Percentiles rank a stretch among this genome's conserved stretches.
Conservation (phyloP, 2,888 invertebrate genomes). For the Tetramorium bicarinatum region DNA sequence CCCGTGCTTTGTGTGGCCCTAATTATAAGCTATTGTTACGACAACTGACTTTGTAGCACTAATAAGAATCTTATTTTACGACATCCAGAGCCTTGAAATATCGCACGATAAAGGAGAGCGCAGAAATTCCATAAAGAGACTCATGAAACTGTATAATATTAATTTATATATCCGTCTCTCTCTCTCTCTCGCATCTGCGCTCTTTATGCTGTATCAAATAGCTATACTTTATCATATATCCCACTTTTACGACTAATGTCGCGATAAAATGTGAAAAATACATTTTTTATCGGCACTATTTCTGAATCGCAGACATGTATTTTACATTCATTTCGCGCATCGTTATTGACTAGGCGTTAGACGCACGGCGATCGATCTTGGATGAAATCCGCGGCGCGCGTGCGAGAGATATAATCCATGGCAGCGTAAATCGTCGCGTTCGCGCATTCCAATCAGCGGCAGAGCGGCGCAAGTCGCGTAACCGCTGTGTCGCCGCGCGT, state of each 20-base stretch:
- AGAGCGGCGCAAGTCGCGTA: slow-evolving; percentile 31
- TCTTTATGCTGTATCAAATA: background rate
- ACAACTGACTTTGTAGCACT: slow-evolving; percentile 4
- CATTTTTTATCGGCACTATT: background rate
- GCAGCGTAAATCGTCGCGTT: slow-evolving; percentile 46
- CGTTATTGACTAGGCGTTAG: slow-evolving; percentile 41
- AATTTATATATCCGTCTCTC: background rate
- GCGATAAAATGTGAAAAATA: background rate
- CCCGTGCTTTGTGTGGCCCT: slow-evolving; percentile 13
- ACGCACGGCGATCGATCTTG: slow-evolving; percentile 29
- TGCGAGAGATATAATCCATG: slow-evolving; percentile 27
- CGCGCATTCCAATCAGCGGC: slow-evolving; percentile 53
- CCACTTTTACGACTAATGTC: background rate
- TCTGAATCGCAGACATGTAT: background rate
- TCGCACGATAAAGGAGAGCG: background rate
- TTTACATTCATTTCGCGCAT: slow-evolving; percentile 22
- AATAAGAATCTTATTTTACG: slow-evolving; percentile 5
- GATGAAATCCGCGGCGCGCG: slow-evolving; percentile 23
- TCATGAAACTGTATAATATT: background rate
- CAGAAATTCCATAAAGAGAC: background rate
- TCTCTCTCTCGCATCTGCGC: background rate
- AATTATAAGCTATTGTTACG: slow-evolving; percentile 26
- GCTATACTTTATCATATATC: background rate
- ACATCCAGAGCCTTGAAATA: background rate
- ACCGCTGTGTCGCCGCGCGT: slow-evolving; percentile 8